A percentile compares a stretch with the other conserved stretches of the same genome.
phyloP scores from a whole-genome alignment of 2,797 vertebrate genomes.

The Octomys mimax region DNA sequence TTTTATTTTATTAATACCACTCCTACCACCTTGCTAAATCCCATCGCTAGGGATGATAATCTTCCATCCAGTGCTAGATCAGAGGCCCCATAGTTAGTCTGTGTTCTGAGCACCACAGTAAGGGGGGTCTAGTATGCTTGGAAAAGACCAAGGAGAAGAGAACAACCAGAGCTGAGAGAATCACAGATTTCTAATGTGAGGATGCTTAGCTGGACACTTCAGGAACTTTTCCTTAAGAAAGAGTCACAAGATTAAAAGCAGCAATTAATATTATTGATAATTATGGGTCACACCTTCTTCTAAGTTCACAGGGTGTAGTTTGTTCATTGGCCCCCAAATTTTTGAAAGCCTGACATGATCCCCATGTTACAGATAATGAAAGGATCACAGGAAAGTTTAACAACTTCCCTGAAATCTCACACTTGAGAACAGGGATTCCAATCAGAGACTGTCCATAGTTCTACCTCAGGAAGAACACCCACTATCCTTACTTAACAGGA shows the following conservation, averaged over 20 bases:
- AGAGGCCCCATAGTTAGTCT: background rate
- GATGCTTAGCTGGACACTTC: background rate
- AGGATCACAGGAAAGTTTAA: background rate
- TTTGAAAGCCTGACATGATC: background rate
- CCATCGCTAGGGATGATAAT: background rate
- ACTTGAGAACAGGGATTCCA: background rate
- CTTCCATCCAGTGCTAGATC: background rate
- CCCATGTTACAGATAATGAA: slow-evolving; percentile 21
- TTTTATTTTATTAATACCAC: background rate
- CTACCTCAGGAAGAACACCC: background rate
- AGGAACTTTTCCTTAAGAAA: background rate
- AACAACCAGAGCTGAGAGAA: background rate
- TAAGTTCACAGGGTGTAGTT: background rate
- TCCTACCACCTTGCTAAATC: background rate
- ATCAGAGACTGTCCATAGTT: background rate
- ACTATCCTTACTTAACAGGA: background rate
- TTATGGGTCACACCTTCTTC: background rate
- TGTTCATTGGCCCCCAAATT: background rate
- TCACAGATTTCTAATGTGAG: background rate
- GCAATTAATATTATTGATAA: background rate
- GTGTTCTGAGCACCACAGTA: background rate
- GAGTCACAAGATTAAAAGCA: background rate
- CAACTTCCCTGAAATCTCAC: background rate
- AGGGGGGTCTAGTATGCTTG: background rate
- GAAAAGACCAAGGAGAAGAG: background rate